Conservation (phyloP, 2,888 invertebrate species). For the Panorpa germanica region DNA sequence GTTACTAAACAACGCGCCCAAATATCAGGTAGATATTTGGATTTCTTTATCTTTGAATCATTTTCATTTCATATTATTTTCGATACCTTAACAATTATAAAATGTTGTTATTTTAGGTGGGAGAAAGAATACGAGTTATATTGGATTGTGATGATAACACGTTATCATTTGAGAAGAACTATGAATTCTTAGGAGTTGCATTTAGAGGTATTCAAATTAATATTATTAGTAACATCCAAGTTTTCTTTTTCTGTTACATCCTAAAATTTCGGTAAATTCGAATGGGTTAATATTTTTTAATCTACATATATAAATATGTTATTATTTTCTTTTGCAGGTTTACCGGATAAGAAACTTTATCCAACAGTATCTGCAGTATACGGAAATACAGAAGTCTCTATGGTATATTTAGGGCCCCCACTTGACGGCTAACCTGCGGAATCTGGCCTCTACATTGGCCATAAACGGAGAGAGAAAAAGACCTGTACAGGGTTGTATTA, state of each 20-base stretch:
- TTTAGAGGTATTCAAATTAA: constrained; percentile 53
- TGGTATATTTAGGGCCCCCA: constrained; percentile 96
- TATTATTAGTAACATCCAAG: constrained; percentile 3
- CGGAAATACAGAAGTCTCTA: constrained; percentile 97
- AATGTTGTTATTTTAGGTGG: constrained; percentile 45
- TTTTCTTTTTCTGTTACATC: constrained; percentile 2
- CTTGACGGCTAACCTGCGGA: constrained; percentile 73
- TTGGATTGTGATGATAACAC: constrained; percentile 96
- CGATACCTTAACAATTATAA: neutral
- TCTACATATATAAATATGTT: constrained; percentile 1
- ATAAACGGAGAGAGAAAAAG: constrained; percentile 19
- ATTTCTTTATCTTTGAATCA: constrained; percentile 7
- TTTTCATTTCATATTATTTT: constrained; percentile 7
- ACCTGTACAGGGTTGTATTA: neutral
- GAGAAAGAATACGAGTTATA: constrained; percentile 91
- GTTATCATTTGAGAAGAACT: constrained; percentile 92
- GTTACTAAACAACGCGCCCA: constrained; percentile 84
- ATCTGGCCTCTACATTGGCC: too few relatives aligned
- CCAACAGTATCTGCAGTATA: constrained; percentile 97
- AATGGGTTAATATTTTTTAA: too few relatives aligned
- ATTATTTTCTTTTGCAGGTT: constrained; percentile 33
- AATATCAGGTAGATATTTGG: constrained; percentile 62
- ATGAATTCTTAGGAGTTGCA: constrained; percentile 95
- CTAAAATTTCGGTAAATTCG: neutral
- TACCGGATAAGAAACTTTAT: constrained; percentile 83